Percentiles rank a stretch among this genome's conserved stretches.
phyloP scores from a whole-genome alignment of 1,140 invertebrate species.

The Danaus melanippus region DNA sequence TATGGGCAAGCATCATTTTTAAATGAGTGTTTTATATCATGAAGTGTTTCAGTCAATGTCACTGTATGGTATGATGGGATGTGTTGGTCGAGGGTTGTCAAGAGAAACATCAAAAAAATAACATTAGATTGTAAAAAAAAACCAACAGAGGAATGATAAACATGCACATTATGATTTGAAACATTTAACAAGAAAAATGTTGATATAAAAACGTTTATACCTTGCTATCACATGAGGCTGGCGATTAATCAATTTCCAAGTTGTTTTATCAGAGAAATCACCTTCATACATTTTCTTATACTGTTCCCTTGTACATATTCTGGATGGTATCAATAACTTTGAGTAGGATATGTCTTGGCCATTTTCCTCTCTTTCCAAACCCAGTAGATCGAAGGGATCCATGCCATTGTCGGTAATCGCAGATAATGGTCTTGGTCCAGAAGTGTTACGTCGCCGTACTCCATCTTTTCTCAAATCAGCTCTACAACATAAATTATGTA shows the following conservation, averaged over 20 bases:
- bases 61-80: conserved; percentile 5
- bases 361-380: conserved; percentile 86
- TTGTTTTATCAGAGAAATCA: conserved; percentile 71
- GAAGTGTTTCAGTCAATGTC: not conserved
- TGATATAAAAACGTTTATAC: conserved; percentile 50
- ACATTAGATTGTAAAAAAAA: conserved; percentile 12
- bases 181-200: conserved; percentile 16
- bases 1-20: conserved; percentile 14
- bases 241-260: conserved; percentile 56
- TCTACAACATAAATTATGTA: conserved; percentile 59
- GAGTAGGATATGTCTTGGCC: conserved; percentile 91
- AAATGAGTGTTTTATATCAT: conserved; percentile 4
- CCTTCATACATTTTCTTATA: conserved; percentile 71
- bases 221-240: conserved; percentile 78
- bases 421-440: conserved; percentile 86
- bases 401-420: conserved; percentile 87
- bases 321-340: conserved; percentile 84
- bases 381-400: conserved; percentile 88
- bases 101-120: not conserved
- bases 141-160: conserved; percentile 17
- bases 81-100: no score
- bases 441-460: conserved; percentile 84
- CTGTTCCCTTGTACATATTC: conserved; percentile 73
- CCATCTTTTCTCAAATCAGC: conserved; percentile 82
- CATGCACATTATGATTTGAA: conserved; percentile 11